Evolutionary conservation across 2,888 invertebrate species (phyloP).

Genomic region (Hirtodrosophila histrioides): DNA sequence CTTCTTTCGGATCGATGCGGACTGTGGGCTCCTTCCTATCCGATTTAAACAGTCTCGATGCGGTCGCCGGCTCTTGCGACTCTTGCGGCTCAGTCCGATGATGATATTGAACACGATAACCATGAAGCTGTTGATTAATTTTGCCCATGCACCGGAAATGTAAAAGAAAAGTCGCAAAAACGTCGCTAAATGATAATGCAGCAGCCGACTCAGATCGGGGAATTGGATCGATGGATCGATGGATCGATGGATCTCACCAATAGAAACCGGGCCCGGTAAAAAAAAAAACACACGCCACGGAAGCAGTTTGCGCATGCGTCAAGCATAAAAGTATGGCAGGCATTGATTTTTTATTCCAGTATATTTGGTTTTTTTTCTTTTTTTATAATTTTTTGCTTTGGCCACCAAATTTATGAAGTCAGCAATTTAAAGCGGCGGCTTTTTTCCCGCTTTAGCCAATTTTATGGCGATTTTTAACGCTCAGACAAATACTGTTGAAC

Average conservation of each 20-base stretch:
- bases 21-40: slow-evolving; percentile 9
- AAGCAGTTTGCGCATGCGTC: slow-evolving; percentile 44
- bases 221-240: slow-evolving; percentile 11
- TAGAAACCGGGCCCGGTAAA: slow-evolving; percentile 45
- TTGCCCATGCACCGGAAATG: slow-evolving; percentile 73
- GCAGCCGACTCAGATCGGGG: slow-evolving; percentile 25
- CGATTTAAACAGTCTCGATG: slow-evolving; percentile 30
- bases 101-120: slow-evolving; percentile 55
- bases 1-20: slow-evolving; percentile 31
- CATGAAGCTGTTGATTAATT: slow-evolving; percentile 80
- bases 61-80: slow-evolving; percentile 51
- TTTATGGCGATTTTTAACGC: slow-evolving; percentile 62
- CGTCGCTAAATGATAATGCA: slow-evolving; percentile 70
- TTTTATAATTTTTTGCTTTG: slow-evolving; percentile 23
- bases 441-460: slow-evolving; percentile 29
- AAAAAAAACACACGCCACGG: slow-evolving; percentile 38
- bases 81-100: slow-evolving; percentile 24
- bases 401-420: slow-evolving; percentile 58
- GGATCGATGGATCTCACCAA: slow-evolving; percentile 38
- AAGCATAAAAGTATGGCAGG: slow-evolving; percentile 46
- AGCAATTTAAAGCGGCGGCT: slow-evolving; percentile 37
- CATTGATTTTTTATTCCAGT: slow-evolving; percentile 31
- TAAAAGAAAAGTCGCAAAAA: slow-evolving; percentile 58
- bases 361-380: neutral
- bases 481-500: slow-evolving; percentile 25